These are phyloP conservation scores for Autographa pulchrina DNA, from an alignment of 2,888 invertebrate genomes.

Conservation along the genomic window DNA sequence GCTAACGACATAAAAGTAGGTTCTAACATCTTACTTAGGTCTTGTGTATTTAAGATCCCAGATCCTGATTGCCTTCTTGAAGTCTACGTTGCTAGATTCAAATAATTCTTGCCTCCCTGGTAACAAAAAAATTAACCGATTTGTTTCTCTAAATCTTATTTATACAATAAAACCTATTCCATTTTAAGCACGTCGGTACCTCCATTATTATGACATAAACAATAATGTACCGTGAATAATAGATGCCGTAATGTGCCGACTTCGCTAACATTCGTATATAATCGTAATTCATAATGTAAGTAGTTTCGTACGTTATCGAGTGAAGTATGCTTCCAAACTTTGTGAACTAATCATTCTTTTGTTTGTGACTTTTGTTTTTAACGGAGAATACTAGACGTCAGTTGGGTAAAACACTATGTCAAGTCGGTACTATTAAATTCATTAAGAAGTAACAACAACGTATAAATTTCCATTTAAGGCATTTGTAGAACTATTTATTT, in stretches of 20 bases:
- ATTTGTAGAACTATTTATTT: too few relatives aligned
- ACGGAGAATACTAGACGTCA: neutral
- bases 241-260: neutral
- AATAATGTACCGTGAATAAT: slow-evolving; percentile 12
- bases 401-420: neutral
- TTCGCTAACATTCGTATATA: slow-evolving; percentile 1
- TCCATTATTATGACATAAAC: slow-evolving; percentile 3
- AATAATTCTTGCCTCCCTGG: too few relatives aligned
- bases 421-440: neutral
- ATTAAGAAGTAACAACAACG: too few relatives aligned
- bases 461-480: too few relatives aligned
- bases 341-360: neutral
- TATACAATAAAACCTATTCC: neutral
- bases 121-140: neutral
- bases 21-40: too few relatives aligned
- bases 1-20: too few relatives aligned
- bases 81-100: too few relatives aligned
- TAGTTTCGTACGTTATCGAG: neutral
- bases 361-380: neutral
- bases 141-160: neutral
- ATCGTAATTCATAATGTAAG: neutral
- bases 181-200: neutral
- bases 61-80: neutral
- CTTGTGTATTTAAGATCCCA: neutral
- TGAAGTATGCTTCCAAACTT: neutral